These are phyloP conservation scores for Drosophila nebulosa DNA, from an alignment of 1,140 invertebrate genomes.

Conservation along the genomic window DNA sequence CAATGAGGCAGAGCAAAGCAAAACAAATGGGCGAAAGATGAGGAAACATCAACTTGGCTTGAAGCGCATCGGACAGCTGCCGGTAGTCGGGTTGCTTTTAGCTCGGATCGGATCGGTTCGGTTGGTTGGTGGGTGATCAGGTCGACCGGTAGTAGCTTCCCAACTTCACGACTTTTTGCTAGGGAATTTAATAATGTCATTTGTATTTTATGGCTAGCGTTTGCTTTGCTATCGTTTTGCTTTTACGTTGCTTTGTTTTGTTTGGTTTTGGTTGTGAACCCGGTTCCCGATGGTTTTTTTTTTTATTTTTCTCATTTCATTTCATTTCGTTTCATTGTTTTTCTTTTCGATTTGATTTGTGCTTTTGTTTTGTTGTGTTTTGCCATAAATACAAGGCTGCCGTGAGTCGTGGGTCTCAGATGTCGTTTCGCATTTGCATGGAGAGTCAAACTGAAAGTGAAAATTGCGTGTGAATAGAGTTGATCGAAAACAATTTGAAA, in stretches of 20 bases:
- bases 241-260: conserved; percentile 37
- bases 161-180: conserved; percentile 45
- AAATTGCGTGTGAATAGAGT: background rate
- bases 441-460: conserved; percentile 10
- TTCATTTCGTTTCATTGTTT: background rate
- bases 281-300: conserved; percentile 16
- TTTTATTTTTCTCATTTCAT: conserved; percentile 19
- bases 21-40: conserved; percentile 10
- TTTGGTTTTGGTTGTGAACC: background rate
- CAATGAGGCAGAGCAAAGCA: conserved; percentile 13
- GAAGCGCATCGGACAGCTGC: conserved; percentile 60
- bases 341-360: conserved; percentile 52
- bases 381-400: conserved; percentile 64
- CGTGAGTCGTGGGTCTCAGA: conserved; percentile 44
- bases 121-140: conserved; percentile 19
- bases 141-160: conserved; percentile 11
- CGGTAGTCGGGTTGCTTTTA: conserved; percentile 43
- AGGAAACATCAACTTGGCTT: conserved; percentile 53
- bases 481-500: background rate
- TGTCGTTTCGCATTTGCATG: conserved; percentile 57
- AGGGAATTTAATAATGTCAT: conserved; percentile 74
- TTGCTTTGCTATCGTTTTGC: conserved; percentile 27
- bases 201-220: conserved; percentile 60
- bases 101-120: background rate
- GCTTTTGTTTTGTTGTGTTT: conserved; percentile 36